Conservation (phyloP, 2,888 invertebrate species). For the Xanthia togata region DNA sequence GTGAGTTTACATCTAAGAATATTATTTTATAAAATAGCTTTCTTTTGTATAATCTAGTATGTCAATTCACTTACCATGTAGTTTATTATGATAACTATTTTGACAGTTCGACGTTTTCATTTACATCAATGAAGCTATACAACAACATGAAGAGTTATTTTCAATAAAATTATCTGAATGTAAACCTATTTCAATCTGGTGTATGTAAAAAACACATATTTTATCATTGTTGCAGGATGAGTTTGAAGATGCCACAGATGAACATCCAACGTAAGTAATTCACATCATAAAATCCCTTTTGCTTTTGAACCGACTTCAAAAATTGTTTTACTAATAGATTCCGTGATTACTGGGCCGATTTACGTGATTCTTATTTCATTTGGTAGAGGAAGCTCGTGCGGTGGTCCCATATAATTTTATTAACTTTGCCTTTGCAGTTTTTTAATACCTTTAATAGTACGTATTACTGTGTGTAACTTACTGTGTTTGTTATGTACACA, state of each 20-base stretch:
- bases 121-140: neutral
- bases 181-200: neutral
- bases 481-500: neutral
- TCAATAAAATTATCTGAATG: neutral
- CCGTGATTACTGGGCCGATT: neutral
- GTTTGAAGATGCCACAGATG: conserved; percentile 80
- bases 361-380: neutral
- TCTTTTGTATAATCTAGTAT: neutral
- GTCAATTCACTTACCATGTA: neutral
- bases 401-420: neutral
- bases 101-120: neutral
- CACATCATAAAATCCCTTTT: neutral
- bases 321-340: neutral
- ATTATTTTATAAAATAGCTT: neutral
- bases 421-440: neutral
- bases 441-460: neutral
- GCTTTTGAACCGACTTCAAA: neutral
- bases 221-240: conserved; percentile 74
- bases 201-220: neutral
- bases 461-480: neutral
- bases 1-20: conserved; percentile 32
- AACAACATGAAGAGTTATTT: neutral
- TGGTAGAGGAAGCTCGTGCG: neutral
- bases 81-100: neutral
- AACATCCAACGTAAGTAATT: conserved; percentile 73